Evolutionary conservation across 2,113 vertebrate species (phyloP).

Genomic region (Herpetotheres cachinnans): DNA sequence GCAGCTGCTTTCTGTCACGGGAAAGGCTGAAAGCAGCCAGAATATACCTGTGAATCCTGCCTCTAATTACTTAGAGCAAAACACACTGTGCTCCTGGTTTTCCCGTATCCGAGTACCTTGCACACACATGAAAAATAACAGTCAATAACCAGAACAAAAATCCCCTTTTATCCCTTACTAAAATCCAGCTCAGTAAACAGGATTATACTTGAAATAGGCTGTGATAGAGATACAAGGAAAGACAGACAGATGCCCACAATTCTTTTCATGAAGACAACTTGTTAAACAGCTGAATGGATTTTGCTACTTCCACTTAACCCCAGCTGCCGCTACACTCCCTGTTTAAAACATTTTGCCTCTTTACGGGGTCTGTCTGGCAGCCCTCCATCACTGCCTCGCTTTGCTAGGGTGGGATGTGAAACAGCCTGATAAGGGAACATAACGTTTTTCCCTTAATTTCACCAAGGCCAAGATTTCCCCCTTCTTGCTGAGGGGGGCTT

Average conservation of each 20-base stretch:
- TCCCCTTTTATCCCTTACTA: background rate
- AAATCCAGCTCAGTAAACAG: background rate
- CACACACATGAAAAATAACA: background rate
- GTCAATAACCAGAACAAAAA: background rate
- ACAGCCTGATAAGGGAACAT: background rate
- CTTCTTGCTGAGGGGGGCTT: background rate
- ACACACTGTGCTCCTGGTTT: background rate
- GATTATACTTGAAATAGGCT: background rate
- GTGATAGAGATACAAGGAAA: background rate
- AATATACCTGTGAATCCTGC: constrained; percentile 64
- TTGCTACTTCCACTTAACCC: background rate
- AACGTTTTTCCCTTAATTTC: background rate
- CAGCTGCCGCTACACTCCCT: background rate
- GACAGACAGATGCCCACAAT: background rate
- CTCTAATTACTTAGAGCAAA: constrained; percentile 52
- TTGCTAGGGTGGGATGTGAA: background rate
- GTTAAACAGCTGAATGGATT: background rate
- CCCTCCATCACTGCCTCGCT: background rate
- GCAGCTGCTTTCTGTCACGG: constrained; percentile 68
- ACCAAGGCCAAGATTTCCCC: background rate
- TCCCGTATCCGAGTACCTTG: background rate
- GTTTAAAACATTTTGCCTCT: background rate
- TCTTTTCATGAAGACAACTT: background rate
- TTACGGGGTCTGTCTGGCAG: background rate
- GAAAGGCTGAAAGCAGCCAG: constrained; percentile 62